These are phyloP conservation scores for Acanthis flammea DNA, from an alignment of 2,797 vertebrate species.

Conservation along the genomic window DNA sequence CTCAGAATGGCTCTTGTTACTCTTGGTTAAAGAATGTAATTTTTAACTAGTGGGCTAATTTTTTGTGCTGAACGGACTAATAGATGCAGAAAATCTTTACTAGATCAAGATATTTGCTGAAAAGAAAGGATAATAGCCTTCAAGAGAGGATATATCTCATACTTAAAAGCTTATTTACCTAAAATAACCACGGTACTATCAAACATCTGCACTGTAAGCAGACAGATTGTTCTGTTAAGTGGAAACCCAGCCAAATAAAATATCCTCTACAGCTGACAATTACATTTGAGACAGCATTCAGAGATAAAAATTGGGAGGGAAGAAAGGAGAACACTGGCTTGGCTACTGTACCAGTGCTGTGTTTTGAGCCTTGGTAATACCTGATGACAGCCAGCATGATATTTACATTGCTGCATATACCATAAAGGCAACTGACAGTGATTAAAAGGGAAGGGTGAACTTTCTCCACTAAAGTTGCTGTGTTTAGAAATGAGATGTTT, in stretches of 20 bases:
- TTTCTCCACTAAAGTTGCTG: background rate
- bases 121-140: conserved; percentile 14
- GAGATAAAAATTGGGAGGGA: conserved; percentile 16
- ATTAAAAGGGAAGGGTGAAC: conserved; percentile 22
- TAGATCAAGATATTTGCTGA: background rate
- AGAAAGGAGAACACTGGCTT: background rate
- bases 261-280: conserved; percentile 37
- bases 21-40: background rate
- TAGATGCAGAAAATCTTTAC: background rate
- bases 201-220: conserved; percentile 34
- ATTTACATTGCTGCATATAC: conserved; percentile 28
- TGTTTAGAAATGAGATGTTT: conserved; percentile 5
- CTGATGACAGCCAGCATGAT: background rate
- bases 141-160: background rate
- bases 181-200: conserved; percentile 38
- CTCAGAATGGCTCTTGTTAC: background rate
- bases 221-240: conserved; percentile 29
- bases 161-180: conserved; percentile 55
- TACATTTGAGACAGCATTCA: conserved; percentile 32
- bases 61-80: background rate
- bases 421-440: conserved; percentile 9
- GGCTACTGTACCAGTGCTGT: background rate
- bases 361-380: background rate
- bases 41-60: conserved; percentile 6
- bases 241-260: conserved; percentile 35